These are phyloP conservation scores for Apis florea DNA, from an alignment of 1,140 invertebrate species.

Conservation along the genomic window DNA sequence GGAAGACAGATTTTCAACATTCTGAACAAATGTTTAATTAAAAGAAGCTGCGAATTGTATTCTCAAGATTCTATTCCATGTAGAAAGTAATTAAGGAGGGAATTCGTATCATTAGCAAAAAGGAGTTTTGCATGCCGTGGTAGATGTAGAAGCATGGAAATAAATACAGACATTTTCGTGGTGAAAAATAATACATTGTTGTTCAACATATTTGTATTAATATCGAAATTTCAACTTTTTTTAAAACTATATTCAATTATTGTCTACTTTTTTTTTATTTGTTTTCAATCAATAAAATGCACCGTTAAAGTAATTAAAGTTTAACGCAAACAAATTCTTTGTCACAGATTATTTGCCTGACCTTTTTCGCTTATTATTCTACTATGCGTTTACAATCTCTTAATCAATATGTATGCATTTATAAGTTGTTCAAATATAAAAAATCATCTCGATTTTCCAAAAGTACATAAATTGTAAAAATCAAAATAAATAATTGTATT, in stretches of 20 bases:
- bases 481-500: not conserved
- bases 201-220: not conserved
- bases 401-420: too few relatives aligned
- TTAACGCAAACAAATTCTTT: not conserved
- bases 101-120: constrained; percentile 5
- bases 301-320: not conserved
- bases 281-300: not conserved
- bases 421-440: not conserved
- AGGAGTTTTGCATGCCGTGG: not conserved
- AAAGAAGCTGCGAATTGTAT: not conserved
- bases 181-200: not conserved
- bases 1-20: too few relatives aligned
- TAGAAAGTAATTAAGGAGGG: constrained; percentile 1
- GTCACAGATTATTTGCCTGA: not conserved
- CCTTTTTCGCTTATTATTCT: constrained; percentile 2
- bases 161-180: not conserved
- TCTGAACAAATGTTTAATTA: constrained; percentile 12
- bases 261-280: not conserved
- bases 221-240: not conserved
- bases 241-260: not conserved
- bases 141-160: not conserved
- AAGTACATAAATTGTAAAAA: not conserved
- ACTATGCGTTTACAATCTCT: not conserved
- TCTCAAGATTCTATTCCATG: not conserved
- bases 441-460: not conserved